phyloP scores from a whole-genome alignment of 2,113 vertebrate species.

The Pelecanus crispus region DNA sequence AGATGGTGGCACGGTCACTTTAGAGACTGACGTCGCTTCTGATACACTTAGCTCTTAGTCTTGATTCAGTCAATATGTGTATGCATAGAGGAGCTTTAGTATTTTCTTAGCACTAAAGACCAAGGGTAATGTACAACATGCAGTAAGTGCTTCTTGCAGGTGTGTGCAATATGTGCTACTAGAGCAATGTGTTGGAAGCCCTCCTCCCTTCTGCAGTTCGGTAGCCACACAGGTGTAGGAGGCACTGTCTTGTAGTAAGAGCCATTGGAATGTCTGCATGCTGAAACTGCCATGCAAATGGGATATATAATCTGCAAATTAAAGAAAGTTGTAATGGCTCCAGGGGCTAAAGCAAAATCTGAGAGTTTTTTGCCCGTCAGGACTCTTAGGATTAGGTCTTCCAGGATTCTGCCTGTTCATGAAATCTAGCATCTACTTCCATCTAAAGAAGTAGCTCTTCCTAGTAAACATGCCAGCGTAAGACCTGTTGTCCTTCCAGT shows the following conservation, averaged over 20 bases:
- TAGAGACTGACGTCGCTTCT: neutral
- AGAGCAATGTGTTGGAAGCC: neutral
- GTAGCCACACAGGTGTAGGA: neutral
- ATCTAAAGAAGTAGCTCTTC: neutral
- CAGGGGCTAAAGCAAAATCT: neutral
- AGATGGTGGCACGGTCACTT: neutral
- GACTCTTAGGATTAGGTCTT: neutral
- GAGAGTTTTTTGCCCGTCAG: neutral
- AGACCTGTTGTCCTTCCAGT: neutral
- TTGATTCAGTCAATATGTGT: neutral
- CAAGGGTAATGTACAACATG: neutral
- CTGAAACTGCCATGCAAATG: neutral
- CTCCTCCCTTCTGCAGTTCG: rapidly evolving
- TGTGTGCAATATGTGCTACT: neutral
- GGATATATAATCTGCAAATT: neutral
- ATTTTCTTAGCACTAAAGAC: neutral
- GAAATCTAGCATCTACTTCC: neutral
- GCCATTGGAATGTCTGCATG: neutral
- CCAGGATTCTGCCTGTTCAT: neutral
- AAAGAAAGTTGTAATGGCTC: neutral
- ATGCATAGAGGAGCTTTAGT: neutral
- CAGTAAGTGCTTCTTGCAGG: neutral
- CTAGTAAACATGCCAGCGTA: neutral
- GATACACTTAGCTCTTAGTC: neutral
- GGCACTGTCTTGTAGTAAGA: neutral